phyloP scores from a whole-genome alignment of 2,888 invertebrate species.

The Drosophila barbarae region DNA sequence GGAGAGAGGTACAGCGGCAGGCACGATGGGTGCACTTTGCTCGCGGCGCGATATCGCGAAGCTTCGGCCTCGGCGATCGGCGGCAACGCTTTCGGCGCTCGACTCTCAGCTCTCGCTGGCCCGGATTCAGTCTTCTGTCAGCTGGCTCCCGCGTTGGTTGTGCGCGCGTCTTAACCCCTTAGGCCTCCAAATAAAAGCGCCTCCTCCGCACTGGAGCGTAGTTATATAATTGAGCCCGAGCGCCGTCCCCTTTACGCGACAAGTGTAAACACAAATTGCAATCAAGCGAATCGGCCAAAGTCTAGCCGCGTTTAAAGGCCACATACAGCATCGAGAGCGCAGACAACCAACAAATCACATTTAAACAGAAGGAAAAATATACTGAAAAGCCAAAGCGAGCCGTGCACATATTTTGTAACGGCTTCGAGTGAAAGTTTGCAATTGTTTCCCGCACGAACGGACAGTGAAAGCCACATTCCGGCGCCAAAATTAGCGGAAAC shows the following conservation, averaged over 20 bases:
- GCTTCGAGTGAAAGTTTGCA: constrained; percentile 41
- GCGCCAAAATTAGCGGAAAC: constrained; percentile 26
- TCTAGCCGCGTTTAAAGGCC: constrained; percentile 35
- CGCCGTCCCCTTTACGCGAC: constrained; percentile 55
- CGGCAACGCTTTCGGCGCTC: constrained; percentile 18
- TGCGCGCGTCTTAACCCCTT: constrained; percentile 53
- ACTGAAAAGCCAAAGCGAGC: constrained; percentile 22
- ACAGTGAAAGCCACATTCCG: constrained; percentile 60
- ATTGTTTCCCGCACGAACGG: constrained; percentile 11
- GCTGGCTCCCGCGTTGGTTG: constrained; percentile 77
- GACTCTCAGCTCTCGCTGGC: constrained; percentile 9
- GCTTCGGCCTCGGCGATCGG: constrained; percentile 42
- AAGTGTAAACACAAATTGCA: constrained; percentile 43
- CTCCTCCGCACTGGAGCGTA: constrained; percentile 44
- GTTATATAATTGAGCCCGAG: constrained; percentile 64
- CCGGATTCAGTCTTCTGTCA: constrained; percentile 75
- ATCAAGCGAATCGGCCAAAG: constrained; percentile 49
- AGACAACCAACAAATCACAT: constrained; percentile 6
- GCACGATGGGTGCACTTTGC: constrained; percentile 54
- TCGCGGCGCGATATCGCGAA: constrained; percentile 30
- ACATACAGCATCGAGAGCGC: constrained; percentile 10
- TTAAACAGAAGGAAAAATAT: constrained; percentile 6
- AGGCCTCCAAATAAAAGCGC: constrained; percentile 5
- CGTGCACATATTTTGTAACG: constrained; percentile 30
- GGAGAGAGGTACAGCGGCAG: constrained; percentile 1